Percentiles rank a stretch among this genome's conserved stretches.
phyloP scores from a whole-genome alignment of 2,113 vertebrate species.

The Nothobranchius furzeri region DNA sequence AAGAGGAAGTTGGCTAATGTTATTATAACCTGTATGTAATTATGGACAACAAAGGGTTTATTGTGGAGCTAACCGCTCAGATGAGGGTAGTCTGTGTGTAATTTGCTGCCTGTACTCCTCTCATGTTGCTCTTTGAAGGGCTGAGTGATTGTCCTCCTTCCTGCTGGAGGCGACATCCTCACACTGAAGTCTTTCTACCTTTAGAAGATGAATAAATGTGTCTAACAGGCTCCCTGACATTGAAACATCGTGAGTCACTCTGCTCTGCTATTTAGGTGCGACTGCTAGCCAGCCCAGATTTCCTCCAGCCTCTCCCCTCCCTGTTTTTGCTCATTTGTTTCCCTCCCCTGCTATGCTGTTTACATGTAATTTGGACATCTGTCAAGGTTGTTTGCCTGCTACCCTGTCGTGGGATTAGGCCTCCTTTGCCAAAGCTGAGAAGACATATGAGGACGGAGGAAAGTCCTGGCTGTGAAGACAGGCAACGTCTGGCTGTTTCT shows the following conservation, averaged over 20 bases:
- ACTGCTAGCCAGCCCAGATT: slow-evolving; percentile 48
- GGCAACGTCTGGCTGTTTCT: slow-evolving; percentile 40
- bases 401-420: slow-evolving; percentile 64
- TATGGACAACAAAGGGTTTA: too few species aligned
- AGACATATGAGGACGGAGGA: slow-evolving; percentile 54
- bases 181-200: slow-evolving; percentile 53
- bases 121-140: slow-evolving; percentile 43
- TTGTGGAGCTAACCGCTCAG: too few species aligned
- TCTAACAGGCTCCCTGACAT: slow-evolving; percentile 66
- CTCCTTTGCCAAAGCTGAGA: slow-evolving; percentile 60
- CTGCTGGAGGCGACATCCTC: slow-evolving; percentile 49
- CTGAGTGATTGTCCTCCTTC: slow-evolving; percentile 53
- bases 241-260: slow-evolving; percentile 66
- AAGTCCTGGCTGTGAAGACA: slow-evolving; percentile 46
- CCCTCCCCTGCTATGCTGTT: slow-evolving; percentile 56
- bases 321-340: slow-evolving; percentile 63
- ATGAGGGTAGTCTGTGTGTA: too few species aligned
- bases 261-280: slow-evolving; percentile 55
- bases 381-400: slow-evolving; percentile 69
- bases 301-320: slow-evolving; percentile 30
- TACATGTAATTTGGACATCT: slow-evolving; percentile 76
- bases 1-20: too few species aligned
- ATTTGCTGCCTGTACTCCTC: slow-evolving; percentile 1
- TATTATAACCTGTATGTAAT: too few species aligned
- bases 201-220: slow-evolving; percentile 57